These are phyloP conservation scores for Aphidius gifuensis DNA, from an alignment of 1,140 invertebrate genomes.

Conservation along the genomic window DNA sequence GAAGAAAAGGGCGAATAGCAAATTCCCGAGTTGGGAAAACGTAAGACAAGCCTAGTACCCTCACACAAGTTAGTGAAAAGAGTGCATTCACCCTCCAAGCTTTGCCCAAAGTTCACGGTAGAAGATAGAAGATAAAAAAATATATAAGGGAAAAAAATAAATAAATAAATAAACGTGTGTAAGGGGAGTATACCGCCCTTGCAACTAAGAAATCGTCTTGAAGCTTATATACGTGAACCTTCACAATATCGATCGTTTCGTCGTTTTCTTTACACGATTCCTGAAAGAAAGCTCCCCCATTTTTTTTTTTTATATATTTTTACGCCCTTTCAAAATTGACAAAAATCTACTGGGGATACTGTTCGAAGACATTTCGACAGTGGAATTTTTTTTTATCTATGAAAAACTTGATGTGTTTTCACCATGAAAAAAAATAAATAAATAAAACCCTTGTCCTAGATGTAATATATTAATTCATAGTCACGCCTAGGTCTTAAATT, in stretches of 20 bases:
- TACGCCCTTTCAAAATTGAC: slow-evolving; percentile 15
- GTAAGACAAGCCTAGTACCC: slow-evolving; percentile 27
- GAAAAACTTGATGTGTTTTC: too few species aligned
- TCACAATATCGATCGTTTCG: slow-evolving; percentile 19
- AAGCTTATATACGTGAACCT: not conserved
- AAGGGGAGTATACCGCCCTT: slow-evolving; percentile 14
- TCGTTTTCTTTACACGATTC: slow-evolving; percentile 21
- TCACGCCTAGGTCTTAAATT: not conserved
- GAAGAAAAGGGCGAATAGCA: slow-evolving; percentile 2
- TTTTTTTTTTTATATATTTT: slow-evolving; percentile 20
- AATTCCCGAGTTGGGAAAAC: slow-evolving; percentile 27
- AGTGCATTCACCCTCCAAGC: slow-evolving; percentile 12
- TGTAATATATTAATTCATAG: slow-evolving; percentile 3
- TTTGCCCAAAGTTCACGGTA: slow-evolving; percentile 19
- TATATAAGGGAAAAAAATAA: slow-evolving; percentile 6
- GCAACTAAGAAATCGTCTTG: slow-evolving; percentile 26
- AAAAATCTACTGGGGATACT: not conserved
- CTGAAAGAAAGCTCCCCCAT: slow-evolving; percentile 4
- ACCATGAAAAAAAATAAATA: too few species aligned
- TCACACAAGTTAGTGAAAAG: not conserved
- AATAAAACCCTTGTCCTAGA: slow-evolving; percentile 12
- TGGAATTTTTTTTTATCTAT: too few species aligned
- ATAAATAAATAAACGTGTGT: too few species aligned
- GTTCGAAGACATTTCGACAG: too few species aligned
- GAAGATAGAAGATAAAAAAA: slow-evolving; percentile 9